Evolutionary conservation across 2,113 vertebrate genomes (phyloP), one percentile per base, ranked within the genome.

Genomic region (Morone chrysops): DNA sequence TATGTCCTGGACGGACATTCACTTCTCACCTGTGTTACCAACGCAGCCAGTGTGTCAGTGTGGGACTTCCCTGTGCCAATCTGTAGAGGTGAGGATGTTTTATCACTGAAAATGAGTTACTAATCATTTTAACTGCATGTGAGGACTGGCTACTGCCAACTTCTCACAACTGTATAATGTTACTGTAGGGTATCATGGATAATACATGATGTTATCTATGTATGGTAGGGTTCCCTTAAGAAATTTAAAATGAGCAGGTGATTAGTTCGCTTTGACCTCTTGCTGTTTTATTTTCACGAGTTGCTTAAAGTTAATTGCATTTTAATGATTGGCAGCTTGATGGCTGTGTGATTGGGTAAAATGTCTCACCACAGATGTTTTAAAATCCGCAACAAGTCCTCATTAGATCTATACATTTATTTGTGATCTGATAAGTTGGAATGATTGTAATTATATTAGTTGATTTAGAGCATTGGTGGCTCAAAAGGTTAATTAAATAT

Each of bases 61-160:
- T 99, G 98, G 98, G 98, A 99, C 94, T 99, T 99, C 79, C 98
- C 98, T 0, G 96, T 97, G 80, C 98, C 98, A 31, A 97, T 99
- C 88, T 99, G 98, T 92, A 95, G 97, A 98, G 98, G 98, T 99
- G 93, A 88, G 93, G 17, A 70, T 57, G 20, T 70, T 70, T 82
- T 72, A 56, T 56, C 9, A 43, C 48, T 25, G 8, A 71, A 63
- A 53, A 63, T 48, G 1, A 60, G 12, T 17, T 31, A 13, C 4
- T 54, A 10, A 50, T 67, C 16, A 59, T 75, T 82, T n/a, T 67
- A 65, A 57, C 67, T 62, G 36, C 20, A 74, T 60, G n/a, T 54
- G 4, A 56, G 65, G 12, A 47, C n/a, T 10, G 16, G 16, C 45
- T 68, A 12, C 75, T 79, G 47, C 7, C 0, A 66, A 66, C 16